Conservation (phyloP, 2,113 vertebrate genomes). For the Chlorodrepanis virens region DNA sequence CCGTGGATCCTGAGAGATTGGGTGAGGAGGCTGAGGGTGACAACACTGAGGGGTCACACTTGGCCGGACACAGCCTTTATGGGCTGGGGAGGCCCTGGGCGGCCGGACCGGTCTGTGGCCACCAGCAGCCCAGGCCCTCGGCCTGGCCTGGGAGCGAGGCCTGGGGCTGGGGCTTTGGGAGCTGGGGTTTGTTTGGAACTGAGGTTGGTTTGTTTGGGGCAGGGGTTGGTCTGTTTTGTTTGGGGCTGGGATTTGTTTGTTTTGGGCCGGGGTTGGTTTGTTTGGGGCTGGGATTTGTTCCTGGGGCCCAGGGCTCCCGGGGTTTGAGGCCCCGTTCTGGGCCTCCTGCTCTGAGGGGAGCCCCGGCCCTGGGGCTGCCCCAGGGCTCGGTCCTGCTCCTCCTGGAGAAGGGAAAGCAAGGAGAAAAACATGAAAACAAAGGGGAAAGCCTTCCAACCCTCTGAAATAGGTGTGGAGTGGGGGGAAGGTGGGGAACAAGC, state of each 20-base stretch:
- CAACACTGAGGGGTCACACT: not conserved
- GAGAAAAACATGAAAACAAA: too few relatives aligned
- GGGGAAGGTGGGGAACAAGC: too few relatives aligned
- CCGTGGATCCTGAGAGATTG: fast-evolving
- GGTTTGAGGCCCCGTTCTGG: fast-evolving
- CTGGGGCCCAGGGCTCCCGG: fast-evolving
- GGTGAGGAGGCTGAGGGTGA: not conserved
- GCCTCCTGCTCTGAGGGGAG: not conserved
- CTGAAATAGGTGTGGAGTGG: too few relatives aligned
- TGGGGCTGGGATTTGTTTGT: fast-evolving
- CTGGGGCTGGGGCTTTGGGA: fast-evolving
- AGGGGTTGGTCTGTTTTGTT: not conserved
- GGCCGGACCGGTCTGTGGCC: fast-evolving
- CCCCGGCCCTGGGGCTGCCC: fast-evolving
- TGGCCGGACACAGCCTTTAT: fast-evolving
- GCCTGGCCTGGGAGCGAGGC: not conserved
- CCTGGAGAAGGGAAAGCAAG: not conserved
- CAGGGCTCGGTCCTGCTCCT: fast-evolving
- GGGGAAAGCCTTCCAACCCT: not conserved
- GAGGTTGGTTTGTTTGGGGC: not conserved
- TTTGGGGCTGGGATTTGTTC: too few relatives aligned
- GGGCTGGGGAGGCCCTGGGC: fast-evolving
- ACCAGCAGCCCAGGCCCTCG: fast-evolving
- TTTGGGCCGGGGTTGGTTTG: too few relatives aligned
- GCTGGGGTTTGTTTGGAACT: fast-evolving